Evolutionary conservation across 2,797 vertebrate genomes (phyloP).

Genomic region (Poeciliopsis gracilis): DNA sequence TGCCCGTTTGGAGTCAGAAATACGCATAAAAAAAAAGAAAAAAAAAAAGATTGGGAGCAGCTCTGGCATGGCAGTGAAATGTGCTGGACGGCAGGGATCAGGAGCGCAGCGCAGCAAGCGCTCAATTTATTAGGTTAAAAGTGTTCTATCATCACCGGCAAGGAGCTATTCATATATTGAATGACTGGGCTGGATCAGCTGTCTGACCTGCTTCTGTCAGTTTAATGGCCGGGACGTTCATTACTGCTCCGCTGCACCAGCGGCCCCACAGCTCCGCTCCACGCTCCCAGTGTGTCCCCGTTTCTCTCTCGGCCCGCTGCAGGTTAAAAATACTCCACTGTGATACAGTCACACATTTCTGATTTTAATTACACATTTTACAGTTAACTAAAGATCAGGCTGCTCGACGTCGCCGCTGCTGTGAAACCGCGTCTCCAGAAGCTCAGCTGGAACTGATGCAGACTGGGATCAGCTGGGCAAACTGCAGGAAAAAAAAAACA

Average conservation of each 20-base stretch:
- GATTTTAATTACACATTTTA: constrained; percentile 69
- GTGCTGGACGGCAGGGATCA: constrained; percentile 67
- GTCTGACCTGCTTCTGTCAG: constrained; percentile 81
- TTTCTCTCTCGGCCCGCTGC: constrained; percentile 62
- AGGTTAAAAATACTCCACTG: constrained; percentile 58
- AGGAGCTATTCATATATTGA: constrained; percentile 81
- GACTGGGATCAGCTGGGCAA: constrained; percentile 16
- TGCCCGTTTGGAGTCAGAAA: constrained; percentile 57
- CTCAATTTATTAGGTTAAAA: constrained; percentile 82
- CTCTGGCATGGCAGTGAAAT: constrained; percentile 63
- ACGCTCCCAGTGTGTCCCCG: constrained; percentile 58
- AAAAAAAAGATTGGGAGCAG: constrained; percentile 62
- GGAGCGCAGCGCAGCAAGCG: constrained; percentile 45
- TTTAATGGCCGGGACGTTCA: constrained; percentile 80
- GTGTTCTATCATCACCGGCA: constrained; percentile 72
- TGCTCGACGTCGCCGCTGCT: not conserved
- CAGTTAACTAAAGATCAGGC: constrained; percentile 42
- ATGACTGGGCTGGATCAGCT: constrained; percentile 78
- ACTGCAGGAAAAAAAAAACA: constrained; percentile 9
- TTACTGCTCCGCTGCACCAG: constrained; percentile 68
- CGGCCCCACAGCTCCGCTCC: constrained; percentile 51
- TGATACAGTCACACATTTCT: constrained; percentile 46
- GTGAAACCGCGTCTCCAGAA: constrained; percentile 2
- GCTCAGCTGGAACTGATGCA: constrained; percentile 20
- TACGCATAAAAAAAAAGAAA: constrained; percentile 43